Conservation (phyloP, 1,140 invertebrate genomes). For the Saccostrea glomerata region DNA sequence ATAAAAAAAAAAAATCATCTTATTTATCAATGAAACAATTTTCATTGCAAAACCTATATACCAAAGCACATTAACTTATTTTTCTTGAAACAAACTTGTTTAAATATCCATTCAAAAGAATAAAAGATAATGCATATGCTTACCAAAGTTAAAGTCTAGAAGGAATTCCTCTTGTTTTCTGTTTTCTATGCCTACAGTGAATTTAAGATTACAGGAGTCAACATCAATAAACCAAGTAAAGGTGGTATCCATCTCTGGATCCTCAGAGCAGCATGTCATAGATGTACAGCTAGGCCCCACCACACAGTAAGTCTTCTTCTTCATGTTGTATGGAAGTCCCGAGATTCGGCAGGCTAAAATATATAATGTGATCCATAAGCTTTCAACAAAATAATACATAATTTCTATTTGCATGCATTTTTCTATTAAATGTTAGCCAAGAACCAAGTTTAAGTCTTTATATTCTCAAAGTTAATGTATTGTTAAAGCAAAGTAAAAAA, state of each 20-base stretch:
- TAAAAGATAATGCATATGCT: neutral
- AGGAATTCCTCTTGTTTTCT: slow-evolving; percentile 40
- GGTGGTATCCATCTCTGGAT: slow-evolving; percentile 31
- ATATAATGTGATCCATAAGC: neutral
- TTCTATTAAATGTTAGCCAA: neutral
- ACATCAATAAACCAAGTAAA: slow-evolving; percentile 43
- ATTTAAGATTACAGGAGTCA: slow-evolving; percentile 39
- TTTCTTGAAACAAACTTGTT: neutral
- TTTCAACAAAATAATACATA: neutral
- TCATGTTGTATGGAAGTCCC: slow-evolving; percentile 27
- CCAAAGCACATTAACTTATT: too few relatives aligned
- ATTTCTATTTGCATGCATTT: neutral
- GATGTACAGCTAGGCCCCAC: slow-evolving; percentile 44
- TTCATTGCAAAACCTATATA: too few relatives aligned
- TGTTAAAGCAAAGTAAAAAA: neutral
- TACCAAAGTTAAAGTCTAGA: slow-evolving; percentile 43
- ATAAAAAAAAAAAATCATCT: too few relatives aligned
- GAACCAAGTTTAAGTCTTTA: neutral
- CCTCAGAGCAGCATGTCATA: slow-evolving; percentile 50
- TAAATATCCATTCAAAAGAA: neutral
- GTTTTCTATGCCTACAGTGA: slow-evolving; percentile 54
- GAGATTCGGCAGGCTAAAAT: neutral
- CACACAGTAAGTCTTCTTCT: slow-evolving; percentile 39
- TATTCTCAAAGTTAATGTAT: neutral
- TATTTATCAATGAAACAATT: too few relatives aligned